phyloP scores from a whole-genome alignment of 2,113 vertebrate species.

The Dipodomys stephensi region DNA sequence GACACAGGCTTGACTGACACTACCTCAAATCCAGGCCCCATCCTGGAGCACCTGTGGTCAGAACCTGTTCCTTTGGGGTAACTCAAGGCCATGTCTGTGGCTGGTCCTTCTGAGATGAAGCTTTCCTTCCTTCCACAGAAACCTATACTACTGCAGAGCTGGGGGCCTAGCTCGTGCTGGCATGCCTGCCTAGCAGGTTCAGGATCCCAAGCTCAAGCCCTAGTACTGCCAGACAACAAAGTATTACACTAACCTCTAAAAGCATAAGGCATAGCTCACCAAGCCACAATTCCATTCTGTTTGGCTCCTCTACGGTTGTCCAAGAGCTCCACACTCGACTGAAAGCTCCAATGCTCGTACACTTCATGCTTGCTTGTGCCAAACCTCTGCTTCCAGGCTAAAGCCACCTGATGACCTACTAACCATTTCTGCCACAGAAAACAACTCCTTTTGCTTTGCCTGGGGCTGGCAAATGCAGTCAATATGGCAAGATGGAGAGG shows the following conservation, averaged over 20 bases:
- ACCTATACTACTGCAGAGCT: background rate
- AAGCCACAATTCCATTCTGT: background rate
- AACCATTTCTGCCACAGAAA: background rate
- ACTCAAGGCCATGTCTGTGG: background rate
- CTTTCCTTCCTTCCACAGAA: conserved; percentile 17
- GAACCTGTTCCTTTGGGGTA: background rate
- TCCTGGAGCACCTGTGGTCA: background rate
- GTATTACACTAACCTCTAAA: background rate
- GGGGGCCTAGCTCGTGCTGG: too few relatives aligned
- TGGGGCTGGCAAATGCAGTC: background rate
- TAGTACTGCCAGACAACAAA: too few relatives aligned
- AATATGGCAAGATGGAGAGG: background rate
- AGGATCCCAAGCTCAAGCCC: too few relatives aligned
- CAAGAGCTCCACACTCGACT: background rate
- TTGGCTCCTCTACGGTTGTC: background rate
- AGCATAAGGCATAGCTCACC: background rate
- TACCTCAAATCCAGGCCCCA: background rate
- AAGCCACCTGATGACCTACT: background rate
- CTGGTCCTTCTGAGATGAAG: background rate
- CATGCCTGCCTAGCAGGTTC: too few relatives aligned
- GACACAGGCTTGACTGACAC: background rate
- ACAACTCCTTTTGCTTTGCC: background rate
- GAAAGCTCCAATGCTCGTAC: background rate
- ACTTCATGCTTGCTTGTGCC: background rate
- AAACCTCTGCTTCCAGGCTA: background rate